Evolutionary conservation across 2,113 vertebrate species (phyloP).

Genomic region (Sarotherodon lohbergeri): DNA sequence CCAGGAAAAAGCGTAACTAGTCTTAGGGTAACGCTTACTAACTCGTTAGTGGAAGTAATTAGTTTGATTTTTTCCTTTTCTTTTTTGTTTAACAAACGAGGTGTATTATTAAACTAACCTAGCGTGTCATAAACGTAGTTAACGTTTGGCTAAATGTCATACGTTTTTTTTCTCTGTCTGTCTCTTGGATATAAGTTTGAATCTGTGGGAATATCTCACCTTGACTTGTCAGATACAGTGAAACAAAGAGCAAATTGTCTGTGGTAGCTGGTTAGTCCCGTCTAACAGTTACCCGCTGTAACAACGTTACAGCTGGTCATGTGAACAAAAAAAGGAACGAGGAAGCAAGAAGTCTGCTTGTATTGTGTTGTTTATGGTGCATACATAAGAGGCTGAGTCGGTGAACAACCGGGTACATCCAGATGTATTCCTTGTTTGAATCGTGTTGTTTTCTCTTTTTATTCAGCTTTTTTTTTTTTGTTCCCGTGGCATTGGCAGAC

Average conservation of each 20-base stretch:
- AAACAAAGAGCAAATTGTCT: neutral
- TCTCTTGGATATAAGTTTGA: neutral
- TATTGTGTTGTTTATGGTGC: neutral
- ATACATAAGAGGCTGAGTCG: neutral
- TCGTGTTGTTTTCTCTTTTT: constrained; percentile 11
- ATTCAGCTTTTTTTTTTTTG: neutral
- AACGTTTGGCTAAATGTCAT: neutral
- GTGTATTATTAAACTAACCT: constrained; percentile 3
- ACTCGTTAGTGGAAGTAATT: neutral
- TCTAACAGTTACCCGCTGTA: constrained; percentile 6
- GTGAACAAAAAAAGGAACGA: neutral
- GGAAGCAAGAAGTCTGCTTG: neutral
- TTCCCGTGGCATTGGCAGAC: neutral
- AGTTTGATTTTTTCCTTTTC: neutral
- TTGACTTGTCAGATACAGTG: neutral
- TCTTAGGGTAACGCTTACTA: no score
- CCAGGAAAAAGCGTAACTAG: neutral
- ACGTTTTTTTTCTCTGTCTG: neutral
- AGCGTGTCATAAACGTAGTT: neutral
- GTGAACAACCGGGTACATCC: neutral
- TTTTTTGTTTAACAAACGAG: neutral
- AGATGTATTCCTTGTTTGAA: neutral
- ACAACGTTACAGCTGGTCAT: constrained; percentile 2
- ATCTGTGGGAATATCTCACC: neutral
- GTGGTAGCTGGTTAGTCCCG: neutral